Conservation (phyloP, 2,888 invertebrate genomes). For the Graphium colonna region DNA sequence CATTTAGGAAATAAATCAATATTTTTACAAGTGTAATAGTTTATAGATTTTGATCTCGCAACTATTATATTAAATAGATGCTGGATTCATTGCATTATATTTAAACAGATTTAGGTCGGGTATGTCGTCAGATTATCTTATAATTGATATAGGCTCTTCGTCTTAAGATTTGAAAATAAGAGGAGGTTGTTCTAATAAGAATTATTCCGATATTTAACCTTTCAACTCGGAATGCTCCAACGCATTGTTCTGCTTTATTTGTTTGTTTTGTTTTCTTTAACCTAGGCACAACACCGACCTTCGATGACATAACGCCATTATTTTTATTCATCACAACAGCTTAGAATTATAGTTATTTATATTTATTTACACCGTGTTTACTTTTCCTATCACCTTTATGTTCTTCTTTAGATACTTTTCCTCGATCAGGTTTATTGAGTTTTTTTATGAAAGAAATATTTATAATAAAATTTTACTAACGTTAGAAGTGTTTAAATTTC, state of each 20-base stretch:
- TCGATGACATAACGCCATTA: conserved; percentile 12
- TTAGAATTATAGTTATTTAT: conserved; percentile 12
- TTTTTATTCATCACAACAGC: conserved; percentile 13
- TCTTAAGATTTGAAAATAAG: too few relatives aligned
- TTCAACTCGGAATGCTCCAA: conserved; percentile 10
- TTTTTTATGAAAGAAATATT: not conserved
- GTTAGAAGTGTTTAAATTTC: not conserved
- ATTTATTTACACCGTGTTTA: conserved; percentile 5
- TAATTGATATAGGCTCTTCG: too few relatives aligned
- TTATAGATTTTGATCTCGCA: too few relatives aligned
- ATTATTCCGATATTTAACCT: not conserved
- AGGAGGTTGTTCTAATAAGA: not conserved
- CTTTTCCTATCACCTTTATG: not conserved
- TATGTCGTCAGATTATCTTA: too few relatives aligned
- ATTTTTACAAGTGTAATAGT: too few relatives aligned
- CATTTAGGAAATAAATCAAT: too few relatives aligned
- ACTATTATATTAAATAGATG: too few relatives aligned
- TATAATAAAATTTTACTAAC: not conserved
- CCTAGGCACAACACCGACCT: not conserved
- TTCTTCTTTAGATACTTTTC: not conserved
- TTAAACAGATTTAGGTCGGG: too few relatives aligned
- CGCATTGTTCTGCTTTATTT: conserved; percentile 9
- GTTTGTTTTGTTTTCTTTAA: conserved; percentile 12
- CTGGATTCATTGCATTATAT: too few relatives aligned
- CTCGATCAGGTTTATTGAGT: not conserved